These are phyloP conservation scores for Furcifer pardalis DNA, from an alignment of 2,797 vertebrate genomes.

Conservation along the genomic window DNA sequence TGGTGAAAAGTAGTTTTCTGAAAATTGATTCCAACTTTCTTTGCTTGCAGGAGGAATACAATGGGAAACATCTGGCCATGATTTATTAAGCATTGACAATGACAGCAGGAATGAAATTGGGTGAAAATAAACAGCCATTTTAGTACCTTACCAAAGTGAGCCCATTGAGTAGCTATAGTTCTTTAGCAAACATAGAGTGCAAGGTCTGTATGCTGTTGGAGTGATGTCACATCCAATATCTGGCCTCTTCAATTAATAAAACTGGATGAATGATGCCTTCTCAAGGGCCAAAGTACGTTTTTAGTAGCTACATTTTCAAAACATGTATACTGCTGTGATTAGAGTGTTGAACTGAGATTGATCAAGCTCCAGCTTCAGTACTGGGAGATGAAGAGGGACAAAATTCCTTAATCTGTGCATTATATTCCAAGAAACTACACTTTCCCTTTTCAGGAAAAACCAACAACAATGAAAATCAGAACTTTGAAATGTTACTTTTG, in stretches of 20 bases:
- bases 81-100: neutral
- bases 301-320: neutral
- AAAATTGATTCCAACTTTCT: slow-evolving; percentile 25
- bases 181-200: neutral
- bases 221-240: neutral
- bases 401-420: neutral
- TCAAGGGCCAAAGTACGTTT: neutral
- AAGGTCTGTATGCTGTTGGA: neutral
- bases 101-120: neutral
- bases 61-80: neutral
- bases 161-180: neutral
- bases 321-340: neutral
- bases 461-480: too few species aligned
- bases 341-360: neutral
- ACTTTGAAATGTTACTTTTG: too few species aligned
- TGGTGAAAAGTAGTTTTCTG: slow-evolving; percentile 33
- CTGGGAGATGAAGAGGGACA: neutral
- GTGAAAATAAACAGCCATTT: neutral
- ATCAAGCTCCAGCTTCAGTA: neutral
- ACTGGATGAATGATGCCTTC: too few species aligned
- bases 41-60: slow-evolving; percentile 20
- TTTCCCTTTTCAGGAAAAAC: too few species aligned
- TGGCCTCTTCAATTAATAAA: neutral
- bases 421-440: neutral
- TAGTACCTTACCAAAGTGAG: neutral